Conservation (phyloP, 92 coral and sea anemone species). For the Paragorgia papillata region DNA sequence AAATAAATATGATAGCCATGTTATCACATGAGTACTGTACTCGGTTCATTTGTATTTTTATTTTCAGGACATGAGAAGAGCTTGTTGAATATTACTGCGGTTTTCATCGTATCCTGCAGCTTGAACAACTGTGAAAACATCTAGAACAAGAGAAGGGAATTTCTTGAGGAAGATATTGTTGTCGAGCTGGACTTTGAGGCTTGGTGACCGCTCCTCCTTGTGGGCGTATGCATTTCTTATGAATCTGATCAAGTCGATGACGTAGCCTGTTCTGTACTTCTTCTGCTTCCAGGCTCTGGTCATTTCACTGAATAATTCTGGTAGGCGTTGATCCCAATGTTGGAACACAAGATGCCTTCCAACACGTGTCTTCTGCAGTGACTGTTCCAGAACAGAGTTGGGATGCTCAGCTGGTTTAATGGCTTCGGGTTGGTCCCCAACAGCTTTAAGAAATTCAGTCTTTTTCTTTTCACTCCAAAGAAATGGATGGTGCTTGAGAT, state of each 20-base stretch:
- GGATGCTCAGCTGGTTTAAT: slow-evolving; percentile 32
- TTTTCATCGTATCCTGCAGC: slow-evolving; percentile 25
- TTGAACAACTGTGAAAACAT: slow-evolving; percentile 49
- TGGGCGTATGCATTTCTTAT: slow-evolving; percentile 71
- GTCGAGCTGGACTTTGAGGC: slow-evolving; percentile 29
- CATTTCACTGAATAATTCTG: slow-evolving; percentile 45
- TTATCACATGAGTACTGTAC: too few species aligned
- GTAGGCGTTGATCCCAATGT: slow-evolving; percentile 42
- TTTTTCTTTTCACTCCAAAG: slow-evolving; percentile 70
- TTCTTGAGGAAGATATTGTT: slow-evolving; percentile 25
- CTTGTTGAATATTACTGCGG: slow-evolving; percentile 35
- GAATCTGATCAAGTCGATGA: slow-evolving; percentile 57
- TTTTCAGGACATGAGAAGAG: slow-evolving; percentile 4
- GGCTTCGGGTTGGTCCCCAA: slow-evolving; percentile 65
- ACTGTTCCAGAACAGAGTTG: slow-evolving; percentile 1
- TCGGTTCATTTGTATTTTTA: too few species aligned
- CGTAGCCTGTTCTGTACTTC: slow-evolving; percentile 40
- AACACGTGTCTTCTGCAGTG: slow-evolving; percentile 33
- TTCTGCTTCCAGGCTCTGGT: slow-evolving; percentile 37
- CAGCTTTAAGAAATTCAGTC: slow-evolving; percentile 58
- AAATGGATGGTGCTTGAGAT: slow-evolving; percentile 46
- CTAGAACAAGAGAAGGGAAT: slow-evolving; percentile 62
- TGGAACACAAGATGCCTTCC: slow-evolving; percentile 4
- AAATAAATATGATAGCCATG: too few species aligned
- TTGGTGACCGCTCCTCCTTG: slow-evolving; percentile 53